Conservation (phyloP, 2,113 vertebrate species). For the Triplophysa siluroides region DNA sequence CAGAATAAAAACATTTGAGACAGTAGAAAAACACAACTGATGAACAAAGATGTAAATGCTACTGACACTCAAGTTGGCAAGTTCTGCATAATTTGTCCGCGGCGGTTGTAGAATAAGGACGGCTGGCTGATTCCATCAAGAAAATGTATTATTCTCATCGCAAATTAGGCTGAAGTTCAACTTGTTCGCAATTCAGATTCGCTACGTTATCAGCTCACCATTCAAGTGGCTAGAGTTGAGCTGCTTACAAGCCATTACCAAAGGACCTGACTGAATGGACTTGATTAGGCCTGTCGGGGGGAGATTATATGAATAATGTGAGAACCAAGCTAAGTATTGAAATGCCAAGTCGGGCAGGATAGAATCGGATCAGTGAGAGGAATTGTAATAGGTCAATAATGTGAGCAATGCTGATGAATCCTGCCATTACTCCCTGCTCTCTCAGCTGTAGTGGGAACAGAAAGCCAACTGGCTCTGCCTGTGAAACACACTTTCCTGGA, state of each 20-base stretch:
- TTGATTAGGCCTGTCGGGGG: constrained; percentile 49
- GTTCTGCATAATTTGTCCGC: not conserved
- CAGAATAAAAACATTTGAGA: constrained; percentile 30
- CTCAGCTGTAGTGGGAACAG: constrained; percentile 61
- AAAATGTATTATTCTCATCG: constrained; percentile 31
- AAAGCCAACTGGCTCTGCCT: constrained; percentile 51
- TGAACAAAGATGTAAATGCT: constrained; percentile 40
- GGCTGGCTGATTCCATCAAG: constrained; percentile 47
- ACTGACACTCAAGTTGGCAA: constrained; percentile 38
- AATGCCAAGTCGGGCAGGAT: constrained; percentile 29
- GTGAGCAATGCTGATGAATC: constrained; percentile 64
- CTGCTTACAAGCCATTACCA: constrained; percentile 13
- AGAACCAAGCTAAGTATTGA: constrained; percentile 12
- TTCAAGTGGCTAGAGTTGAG: constrained; percentile 17
- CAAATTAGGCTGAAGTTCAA: constrained; percentile 23
- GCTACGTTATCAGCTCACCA: constrained; percentile 8
- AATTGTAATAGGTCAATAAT: constrained; percentile 65
- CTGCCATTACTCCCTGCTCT: constrained; percentile 56
- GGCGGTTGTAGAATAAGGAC: not conserved
- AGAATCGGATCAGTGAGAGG: constrained; percentile 61
- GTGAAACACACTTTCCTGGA: constrained; percentile 15
- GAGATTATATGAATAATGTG: constrained; percentile 48
- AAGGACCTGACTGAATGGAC: constrained; percentile 45
- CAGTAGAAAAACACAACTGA: not conserved
- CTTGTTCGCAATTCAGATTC: constrained; percentile 17